A percentile compares a stretch with the other conserved stretches of the same genome.
phyloP scores from a whole-genome alignment of 2,797 vertebrate genomes.

The Ispidina picta region DNA sequence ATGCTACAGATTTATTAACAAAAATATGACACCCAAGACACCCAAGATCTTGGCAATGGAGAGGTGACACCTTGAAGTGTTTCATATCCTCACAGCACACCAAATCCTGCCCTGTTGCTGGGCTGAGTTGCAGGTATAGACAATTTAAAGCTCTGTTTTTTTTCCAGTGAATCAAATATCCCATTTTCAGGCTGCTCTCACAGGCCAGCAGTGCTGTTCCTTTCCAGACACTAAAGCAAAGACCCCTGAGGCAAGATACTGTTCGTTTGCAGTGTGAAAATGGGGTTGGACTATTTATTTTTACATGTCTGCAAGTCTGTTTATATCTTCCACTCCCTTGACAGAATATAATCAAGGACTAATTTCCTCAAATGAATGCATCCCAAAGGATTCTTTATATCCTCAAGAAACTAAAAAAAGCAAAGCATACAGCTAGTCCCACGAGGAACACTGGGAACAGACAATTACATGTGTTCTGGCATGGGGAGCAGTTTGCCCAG shows the following conservation, averaged over 20 bases:
- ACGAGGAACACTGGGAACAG: background rate
- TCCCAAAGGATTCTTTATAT: background rate
- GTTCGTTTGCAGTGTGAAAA: background rate
- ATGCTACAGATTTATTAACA: background rate
- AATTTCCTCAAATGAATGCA: background rate
- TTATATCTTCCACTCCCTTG: background rate
- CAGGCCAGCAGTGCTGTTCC: background rate
- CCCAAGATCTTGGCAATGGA: background rate
- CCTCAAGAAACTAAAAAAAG: background rate
- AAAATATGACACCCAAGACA: background rate
- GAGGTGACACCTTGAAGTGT: fast-evolving
- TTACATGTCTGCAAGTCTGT: background rate
- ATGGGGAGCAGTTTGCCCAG: background rate
- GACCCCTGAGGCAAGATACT: background rate
- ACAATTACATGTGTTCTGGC: background rate
- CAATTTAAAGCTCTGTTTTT: background rate
- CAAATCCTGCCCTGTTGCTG: background rate
- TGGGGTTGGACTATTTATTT: background rate
- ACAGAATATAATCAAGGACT: background rate
- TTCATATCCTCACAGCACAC: background rate
- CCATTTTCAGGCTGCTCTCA: background rate
- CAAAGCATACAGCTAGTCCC: background rate
- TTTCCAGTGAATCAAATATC: background rate
- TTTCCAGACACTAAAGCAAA: background rate
- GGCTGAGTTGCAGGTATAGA: background rate